Evolutionary conservation across 1,140 invertebrate species (phyloP).

Genomic region (Zelostemma sp.): DNA sequence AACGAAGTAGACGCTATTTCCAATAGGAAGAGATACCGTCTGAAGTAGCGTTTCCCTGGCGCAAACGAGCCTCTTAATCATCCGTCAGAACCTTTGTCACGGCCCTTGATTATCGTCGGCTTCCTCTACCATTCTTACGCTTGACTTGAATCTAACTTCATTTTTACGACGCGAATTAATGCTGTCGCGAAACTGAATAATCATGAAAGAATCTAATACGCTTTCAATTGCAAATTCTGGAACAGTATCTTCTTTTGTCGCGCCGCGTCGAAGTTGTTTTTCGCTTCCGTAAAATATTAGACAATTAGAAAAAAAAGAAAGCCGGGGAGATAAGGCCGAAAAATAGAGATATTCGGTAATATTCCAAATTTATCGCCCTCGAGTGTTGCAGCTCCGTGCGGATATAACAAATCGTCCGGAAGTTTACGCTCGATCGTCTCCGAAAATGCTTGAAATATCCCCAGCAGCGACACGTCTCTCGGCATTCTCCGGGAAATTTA

Average conservation of each 20-base stretch:
- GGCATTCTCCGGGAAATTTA: conserved; percentile 20
- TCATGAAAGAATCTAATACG: conserved; percentile 28
- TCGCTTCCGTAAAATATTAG: background rate
- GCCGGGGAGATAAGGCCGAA: conserved; percentile 34
- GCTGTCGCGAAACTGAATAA: conserved; percentile 32
- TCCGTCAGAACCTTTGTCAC: conserved; percentile 63
- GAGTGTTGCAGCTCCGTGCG: conserved; percentile 34
- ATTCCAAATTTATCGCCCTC: conserved; percentile 38
- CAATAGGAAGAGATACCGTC: conserved; percentile 45
- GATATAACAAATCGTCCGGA: conserved; percentile 50
- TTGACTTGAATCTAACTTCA: conserved; percentile 45
- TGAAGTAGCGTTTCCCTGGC: conserved; percentile 60
- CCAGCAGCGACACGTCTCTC: conserved; percentile 10
- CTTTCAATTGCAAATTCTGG: conserved; percentile 35
- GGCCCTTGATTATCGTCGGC: conserved; percentile 41
- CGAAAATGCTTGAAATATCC: conserved; percentile 42
- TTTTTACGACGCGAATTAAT: conserved; percentile 46
- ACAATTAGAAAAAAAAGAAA: conserved; percentile 3
- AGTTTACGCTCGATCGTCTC: conserved; percentile 46
- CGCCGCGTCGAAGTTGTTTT: too few species aligned
- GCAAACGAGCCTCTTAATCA: conserved; percentile 68
- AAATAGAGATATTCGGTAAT: conserved; percentile 42
- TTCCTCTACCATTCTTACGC: conserved; percentile 35
- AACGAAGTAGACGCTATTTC: conserved; percentile 35
- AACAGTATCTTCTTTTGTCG: too few species aligned